phyloP scores from a whole-genome alignment of 1,140 invertebrate species.

The Drosophila melanogaster region DNA sequence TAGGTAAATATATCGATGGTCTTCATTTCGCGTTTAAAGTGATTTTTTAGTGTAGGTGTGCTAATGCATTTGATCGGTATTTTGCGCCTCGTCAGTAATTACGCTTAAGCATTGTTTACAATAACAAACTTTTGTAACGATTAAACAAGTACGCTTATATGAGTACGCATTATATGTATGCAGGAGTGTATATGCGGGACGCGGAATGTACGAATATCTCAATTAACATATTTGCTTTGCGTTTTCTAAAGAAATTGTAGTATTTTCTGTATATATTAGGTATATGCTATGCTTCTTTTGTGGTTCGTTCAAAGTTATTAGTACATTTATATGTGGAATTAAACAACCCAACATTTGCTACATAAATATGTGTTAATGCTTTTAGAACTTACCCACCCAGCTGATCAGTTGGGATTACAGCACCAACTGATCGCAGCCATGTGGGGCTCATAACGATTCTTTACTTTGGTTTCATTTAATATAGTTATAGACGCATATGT shows the following conservation, averaged over 20 bases:
- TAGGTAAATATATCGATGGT: conserved; percentile 77
- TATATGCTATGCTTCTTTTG: conserved; percentile 50
- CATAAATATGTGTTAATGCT: conserved; percentile 62
- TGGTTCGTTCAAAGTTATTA: conserved; percentile 34
- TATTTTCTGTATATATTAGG: conserved; percentile 46
- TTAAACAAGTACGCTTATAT: conserved; percentile 55
- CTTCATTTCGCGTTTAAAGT: conserved; percentile 77
- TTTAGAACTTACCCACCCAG: conserved; percentile 37
- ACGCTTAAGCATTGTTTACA: conserved; percentile 42
- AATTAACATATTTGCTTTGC: conserved; percentile 13
- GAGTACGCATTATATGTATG: conserved; percentile 60
- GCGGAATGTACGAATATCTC: conserved; percentile 26
- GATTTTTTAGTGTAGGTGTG: conserved; percentile 40
- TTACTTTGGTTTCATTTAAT: conserved; percentile 43
- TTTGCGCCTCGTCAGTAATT: conserved; percentile 26
- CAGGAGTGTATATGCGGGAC: conserved; percentile 28
- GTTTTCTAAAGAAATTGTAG: conserved; percentile 39
- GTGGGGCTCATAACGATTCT: conserved; percentile 28
- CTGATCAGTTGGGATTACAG: not conserved
- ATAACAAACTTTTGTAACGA: conserved; percentile 49
- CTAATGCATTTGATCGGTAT: conserved; percentile 26
- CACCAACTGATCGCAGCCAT: conserved; percentile 5
- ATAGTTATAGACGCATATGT: conserved; percentile 61
- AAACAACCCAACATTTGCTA: conserved; percentile 77
- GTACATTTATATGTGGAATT: conserved; percentile 54